These are phyloP conservation scores for Tragopan temminckii DNA, from an alignment of 2,797 vertebrate genomes.

Conservation along the genomic window DNA sequence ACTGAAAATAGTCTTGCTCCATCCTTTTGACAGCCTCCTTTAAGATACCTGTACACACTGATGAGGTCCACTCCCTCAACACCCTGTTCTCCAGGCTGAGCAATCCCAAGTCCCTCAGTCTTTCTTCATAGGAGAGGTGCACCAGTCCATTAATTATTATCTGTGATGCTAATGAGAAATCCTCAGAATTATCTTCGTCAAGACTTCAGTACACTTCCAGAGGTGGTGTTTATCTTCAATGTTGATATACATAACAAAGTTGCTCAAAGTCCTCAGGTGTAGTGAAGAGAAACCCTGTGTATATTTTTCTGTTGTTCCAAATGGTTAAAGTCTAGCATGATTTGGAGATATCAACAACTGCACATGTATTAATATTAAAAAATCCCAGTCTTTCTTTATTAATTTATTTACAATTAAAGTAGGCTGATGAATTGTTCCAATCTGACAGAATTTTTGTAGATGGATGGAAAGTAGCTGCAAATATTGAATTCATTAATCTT, in stretches of 20 bases:
- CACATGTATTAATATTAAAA: not conserved
- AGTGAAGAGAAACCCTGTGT: not conserved
- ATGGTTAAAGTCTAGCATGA: not conserved
- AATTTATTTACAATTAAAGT: not conserved
- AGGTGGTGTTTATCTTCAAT: not conserved
- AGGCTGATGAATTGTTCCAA: not conserved
- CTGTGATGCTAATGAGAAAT: not conserved
- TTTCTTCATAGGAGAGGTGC: not conserved
- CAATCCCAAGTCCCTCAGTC: not conserved
- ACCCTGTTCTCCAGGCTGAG: not conserved
- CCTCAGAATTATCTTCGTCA: not conserved
- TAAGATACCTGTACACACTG: not conserved
- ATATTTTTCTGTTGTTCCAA: not conserved
- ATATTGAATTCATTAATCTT: not conserved
- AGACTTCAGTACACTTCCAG: not conserved
- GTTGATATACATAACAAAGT: not conserved
- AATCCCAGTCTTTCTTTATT: not conserved
- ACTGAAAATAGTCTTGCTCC: not conserved
- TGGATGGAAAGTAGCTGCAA: not conserved
- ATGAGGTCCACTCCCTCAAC: not conserved
- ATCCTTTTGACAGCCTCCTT: not conserved
- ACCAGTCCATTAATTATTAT: not conserved
- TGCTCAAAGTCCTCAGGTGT: not conserved
- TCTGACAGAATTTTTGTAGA: not conserved
- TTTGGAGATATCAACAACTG: not conserved